Base-by-base conservation (phyloP, 2,113 vertebrate species). In the Heterotilapia buettikoferi region DNA sequence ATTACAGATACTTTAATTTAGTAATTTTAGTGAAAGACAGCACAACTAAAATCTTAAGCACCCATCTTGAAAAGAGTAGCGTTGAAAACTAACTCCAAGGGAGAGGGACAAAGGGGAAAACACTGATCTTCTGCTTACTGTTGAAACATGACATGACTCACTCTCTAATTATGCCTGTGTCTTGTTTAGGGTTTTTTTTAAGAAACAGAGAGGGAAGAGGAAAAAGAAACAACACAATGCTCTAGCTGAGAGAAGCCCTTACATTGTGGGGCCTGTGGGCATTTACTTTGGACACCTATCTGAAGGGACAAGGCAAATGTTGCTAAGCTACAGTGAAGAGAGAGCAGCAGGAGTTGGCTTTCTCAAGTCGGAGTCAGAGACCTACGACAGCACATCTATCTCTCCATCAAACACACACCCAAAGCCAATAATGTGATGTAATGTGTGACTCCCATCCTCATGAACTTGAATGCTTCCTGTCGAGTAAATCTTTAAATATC, bases 241-340 rank as follows among this genome's bases (percentile, higher is more conserved):
- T 88, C 84, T 76, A 89, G 80, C 84, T 78, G 83, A 63, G 50
- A 84, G 63, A 52, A 76, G 7, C 36, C 61, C 43, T 80, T 50
- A 50, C 33, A 83, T 66, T 63, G 56, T 33, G 47, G 13, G 7
- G 91, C 87, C 38, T 83, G 82, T 54, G 84, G 68, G 59, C 52
- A 80, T 90, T 93, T 21, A 85, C 86, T 57, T 80, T 43, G 84
- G 87, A 88, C 88, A 81, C 85, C 90, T 87, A 24, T 92, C 82
- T 84, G 80, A 88, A 76, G 89, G 63, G 85, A 82, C 31, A 0
- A 18, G 82, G 80, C 21, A 36, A 40, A 33, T 80, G 94, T 95
- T 94, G 94, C 94, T 92, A 86, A 80, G 93, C 84, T 93, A 95
- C 94, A 36, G n/a, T 7, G 82, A 71, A 38, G 76, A 84, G 38